Base-by-base conservation (phyloP, 2,113 vertebrate genomes). In the Ellobius talpinus region DNA sequence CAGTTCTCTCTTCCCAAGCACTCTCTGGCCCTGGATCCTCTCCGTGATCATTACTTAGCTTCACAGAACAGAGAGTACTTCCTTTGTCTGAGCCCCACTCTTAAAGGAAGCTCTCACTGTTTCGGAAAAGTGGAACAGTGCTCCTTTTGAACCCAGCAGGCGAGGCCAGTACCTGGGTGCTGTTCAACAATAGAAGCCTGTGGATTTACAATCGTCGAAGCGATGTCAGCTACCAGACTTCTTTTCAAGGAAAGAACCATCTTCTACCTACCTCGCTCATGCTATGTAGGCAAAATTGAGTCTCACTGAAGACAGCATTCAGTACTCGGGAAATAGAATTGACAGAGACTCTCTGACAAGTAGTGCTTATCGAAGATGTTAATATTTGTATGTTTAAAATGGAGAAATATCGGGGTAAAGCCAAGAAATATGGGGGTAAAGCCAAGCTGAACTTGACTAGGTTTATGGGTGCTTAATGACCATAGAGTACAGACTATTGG, bases 381-480 rank as follows among this genome's bases (percentile, higher is more conserved):
- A 82, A 36, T 66, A 77, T 77, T 47, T 8, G 2, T 50, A 5
- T 50, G 16, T 16, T 95, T 78, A 88, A 74, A 72, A 36, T 72
- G 50, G 16, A 87, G 63, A 95, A 88, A 88, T 81, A 84, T 19
- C 36, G 50, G 7, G 47, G 7, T 78, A 87, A 96, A 90, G 68
- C 55, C 74, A 95, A 86, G 63, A 72, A 68, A 84, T 55, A 76
- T 33, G 45, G 55, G n/a, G n/a, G 58, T 70, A 89, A 96, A 91
- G 76, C 58, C 70, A 95, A 90, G 79, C 7, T 47, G 58, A 70
- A 85, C 65, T 61, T 63, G 66, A 42, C 16, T 81, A 14, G 85
- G 26, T 81, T 88, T 95, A 36, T 79, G 81, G 63, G 11, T 82
- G 39, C 65, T 70, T 50, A 96, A 31, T 87, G 55, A 87, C 50